phyloP scores from a whole-genome alignment of 2,888 invertebrate species.

The Lissonota sp. region DNA sequence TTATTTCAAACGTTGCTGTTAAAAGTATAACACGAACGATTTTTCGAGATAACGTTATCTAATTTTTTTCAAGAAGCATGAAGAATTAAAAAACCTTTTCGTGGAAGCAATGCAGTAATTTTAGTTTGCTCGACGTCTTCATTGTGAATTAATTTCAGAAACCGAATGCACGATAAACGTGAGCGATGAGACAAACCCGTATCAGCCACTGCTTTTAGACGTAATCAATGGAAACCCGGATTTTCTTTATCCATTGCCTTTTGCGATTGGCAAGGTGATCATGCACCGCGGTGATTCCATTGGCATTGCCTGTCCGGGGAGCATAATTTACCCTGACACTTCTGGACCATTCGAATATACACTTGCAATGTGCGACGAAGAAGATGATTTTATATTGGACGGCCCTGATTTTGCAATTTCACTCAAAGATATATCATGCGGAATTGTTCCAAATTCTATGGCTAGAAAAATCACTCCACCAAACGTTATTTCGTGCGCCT shows the following conservation, averaged over 20 bases:
- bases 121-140: too few relatives aligned
- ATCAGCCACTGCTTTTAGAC: conserved; percentile 60
- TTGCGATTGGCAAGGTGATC: conserved; percentile 38
- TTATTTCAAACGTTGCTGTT: too few relatives aligned
- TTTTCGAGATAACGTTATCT: too few relatives aligned
- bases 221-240: conserved; percentile 14
- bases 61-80: too few relatives aligned
- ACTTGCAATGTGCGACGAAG: conserved; percentile 61
- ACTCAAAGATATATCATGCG: conserved; percentile 84
- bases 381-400: conserved; percentile 36
- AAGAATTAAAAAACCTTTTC: too few relatives aligned
- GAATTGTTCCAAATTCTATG: conserved; percentile 81
- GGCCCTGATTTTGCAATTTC: conserved; percentile 60
- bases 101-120: too few relatives aligned
- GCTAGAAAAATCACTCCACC: conserved; percentile 75
- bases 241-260: conserved; percentile 55
- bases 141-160: too few relatives aligned
- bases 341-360: conserved; percentile 32
- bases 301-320: conserved; percentile 62
- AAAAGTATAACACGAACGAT: too few relatives aligned
- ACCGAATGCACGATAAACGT: conserved; percentile 53
- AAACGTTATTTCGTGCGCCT: conserved; percentile 83
- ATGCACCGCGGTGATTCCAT: conserved; percentile 53
- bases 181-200: conserved; percentile 56
- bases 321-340: conserved; percentile 33